Evolutionary conservation across 2,113 vertebrate genomes (phyloP), one percentile per base, ranked within the genome.

Genomic region (Psittacara wagleri): DNA sequence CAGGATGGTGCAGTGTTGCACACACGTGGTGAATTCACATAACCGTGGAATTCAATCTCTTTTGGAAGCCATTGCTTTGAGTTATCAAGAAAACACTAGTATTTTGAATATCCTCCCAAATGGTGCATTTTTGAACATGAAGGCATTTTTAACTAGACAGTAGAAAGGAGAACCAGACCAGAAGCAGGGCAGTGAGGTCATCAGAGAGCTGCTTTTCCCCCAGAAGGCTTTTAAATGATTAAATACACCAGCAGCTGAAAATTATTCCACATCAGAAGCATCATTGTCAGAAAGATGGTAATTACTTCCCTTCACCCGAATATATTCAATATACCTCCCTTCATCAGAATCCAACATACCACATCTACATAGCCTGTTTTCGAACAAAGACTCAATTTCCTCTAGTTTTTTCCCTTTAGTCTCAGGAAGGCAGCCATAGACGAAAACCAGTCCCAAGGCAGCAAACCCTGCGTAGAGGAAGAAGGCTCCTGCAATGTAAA

Each of bases 231-330:
- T 96, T 93, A 97, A 97, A 97, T 97, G 75, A 96, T 96, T 95
- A 93, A 96, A 97, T 96, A 93, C 89, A 96, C 91, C 96, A 97
- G 86, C 93, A 93, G 95, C 93, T 93, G 83, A 90, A 85, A 96
- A 92, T 95, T 98, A 99, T 92, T 99, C 99, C 95, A 99, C 99
- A 83, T 99, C 99, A 70, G 99, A 99, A 37, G 99, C 99, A 61
- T 99, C 99, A 79, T 99, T 99, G 98, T 99, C 99, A 68, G 99
- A 99, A 95, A 99, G 98, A 97, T 99, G 99, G 95, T 99, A 99
- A 98, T 99, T 99, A 94, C 99, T 99, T 88, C 99, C 99, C 97
- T 99, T 99, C 94, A 99, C 99, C 78, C 99, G 98, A 95, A 99
- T 99, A 97, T 99, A 99, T 96, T 99, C 99, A 10, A 99, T 99